Base-by-base conservation (phyloP, 2,888 invertebrate species). In the Heliconius ismenius region DNA sequence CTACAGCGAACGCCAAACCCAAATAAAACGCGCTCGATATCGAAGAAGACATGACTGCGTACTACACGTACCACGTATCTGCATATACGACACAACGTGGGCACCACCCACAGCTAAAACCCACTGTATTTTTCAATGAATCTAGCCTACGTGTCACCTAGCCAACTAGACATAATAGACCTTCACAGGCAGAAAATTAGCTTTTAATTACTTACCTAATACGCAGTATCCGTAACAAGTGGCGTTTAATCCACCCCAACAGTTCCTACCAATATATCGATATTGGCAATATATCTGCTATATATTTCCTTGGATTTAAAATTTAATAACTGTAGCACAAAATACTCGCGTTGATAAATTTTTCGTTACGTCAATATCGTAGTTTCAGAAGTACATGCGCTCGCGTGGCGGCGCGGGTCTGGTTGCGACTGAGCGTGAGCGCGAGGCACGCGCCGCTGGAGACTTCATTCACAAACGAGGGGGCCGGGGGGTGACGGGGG, bases 401-500 rank as follows among this genome's bases (percentile, higher is more conserved):
- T 90, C 91, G 89, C 90, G 92, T 90, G 87, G 83, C 86, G 81
- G 89, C 89, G 92, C 93, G 90, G 87, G 88, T 89, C 86, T 86
- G 87, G 89, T 87, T 89, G 88, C 90, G 90, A 92, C 92, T 92
- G 92, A 92, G 92, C 92, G 89, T 85, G 86, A 84, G 84, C 87
- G 87, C 89, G 86, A 86, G 90, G 93, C 93, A 92, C 93, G 91
- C 90, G 91, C 93, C 91, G 90, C 89, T 87, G 90, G 91, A 91
- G 89, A 89, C 88, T 92, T 91, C 94, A 94, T 94, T 94, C 93
- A 94, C 92, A 91, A 89, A 82, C 88, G 87, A 88, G 90, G 88
- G 91, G 91, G 91, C 89, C 92, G 91, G 90, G 90, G 90, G 85
- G 81, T 78, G 81, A 11, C 39, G 84, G 81, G 83, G 83, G 74